Evolutionary conservation across 2,113 vertebrate species (phyloP).

Genomic region (Pelusios castaneus): DNA sequence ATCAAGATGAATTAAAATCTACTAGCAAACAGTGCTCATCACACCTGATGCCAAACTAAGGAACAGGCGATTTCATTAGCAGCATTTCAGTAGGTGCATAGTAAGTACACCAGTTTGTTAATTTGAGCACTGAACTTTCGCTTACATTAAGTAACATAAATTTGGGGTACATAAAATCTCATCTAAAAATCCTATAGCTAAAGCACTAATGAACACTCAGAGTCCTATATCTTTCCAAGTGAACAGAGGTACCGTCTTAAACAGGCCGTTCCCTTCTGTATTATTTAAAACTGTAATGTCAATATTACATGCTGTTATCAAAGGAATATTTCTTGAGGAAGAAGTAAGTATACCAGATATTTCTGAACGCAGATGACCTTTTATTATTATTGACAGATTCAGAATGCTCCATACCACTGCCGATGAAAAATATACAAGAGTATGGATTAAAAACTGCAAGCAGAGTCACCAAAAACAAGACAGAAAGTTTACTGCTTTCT

Average conservation of each 20-base stretch:
- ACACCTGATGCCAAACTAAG: not conserved
- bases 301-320: not conserved
- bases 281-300: not conserved
- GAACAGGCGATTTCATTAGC: not conserved
- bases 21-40: not conserved
- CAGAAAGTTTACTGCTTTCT: constrained; percentile 67
- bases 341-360: not conserved
- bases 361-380: constrained; percentile 64
- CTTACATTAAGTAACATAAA: not conserved
- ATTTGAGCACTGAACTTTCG: not conserved
- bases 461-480: constrained; percentile 60
- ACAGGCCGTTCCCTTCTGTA: not conserved
- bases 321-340: constrained; percentile 15
- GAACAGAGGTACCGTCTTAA: not conserved
- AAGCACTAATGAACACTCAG: fast-evolving
- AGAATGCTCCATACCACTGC: constrained; percentile 51
- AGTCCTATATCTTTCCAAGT: fast-evolving
- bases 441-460: constrained; percentile 43
- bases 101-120: not conserved
- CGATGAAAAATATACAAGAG: constrained; percentile 31
- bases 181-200: not conserved
- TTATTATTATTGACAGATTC: constrained; percentile 74
- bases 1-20: not conserved
- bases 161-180: not conserved
- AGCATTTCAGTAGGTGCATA: not conserved